phyloP scores from a whole-genome alignment of 2,797 vertebrate species.

The Notoglanidium macrostoma region DNA sequence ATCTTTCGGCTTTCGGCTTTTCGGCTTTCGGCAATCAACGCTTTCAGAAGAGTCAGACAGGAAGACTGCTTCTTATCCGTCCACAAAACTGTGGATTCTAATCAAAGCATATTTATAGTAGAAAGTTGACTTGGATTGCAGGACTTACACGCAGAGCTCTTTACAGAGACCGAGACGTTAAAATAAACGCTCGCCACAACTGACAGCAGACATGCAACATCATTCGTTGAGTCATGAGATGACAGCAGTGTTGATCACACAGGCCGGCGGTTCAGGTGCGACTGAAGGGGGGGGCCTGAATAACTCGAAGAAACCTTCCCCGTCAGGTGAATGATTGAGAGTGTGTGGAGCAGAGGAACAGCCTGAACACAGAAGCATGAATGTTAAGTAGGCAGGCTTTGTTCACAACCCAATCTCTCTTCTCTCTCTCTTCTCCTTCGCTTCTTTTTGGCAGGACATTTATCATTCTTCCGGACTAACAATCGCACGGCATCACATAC shows the following conservation, averaged over 20 bases:
- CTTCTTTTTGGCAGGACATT: slow-evolving; percentile 75
- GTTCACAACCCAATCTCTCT: slow-evolving; percentile 68
- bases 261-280: not conserved
- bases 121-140: not conserved
- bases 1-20: not conserved
- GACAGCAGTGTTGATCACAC: not conserved
- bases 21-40: no score
- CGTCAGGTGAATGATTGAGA: slow-evolving; percentile 7
- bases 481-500: slow-evolving; percentile 74
- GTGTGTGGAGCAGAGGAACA: slow-evolving; percentile 4
- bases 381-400: slow-evolving; percentile 74
- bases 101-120: not conserved
- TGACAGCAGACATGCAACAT: slow-evolving; percentile 36
- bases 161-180: not conserved
- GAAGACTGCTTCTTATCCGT: not conserved
- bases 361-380: slow-evolving; percentile 59
- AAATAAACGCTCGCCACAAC: slow-evolving; percentile 12
- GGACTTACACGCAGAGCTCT: not conserved
- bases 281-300: not conserved
- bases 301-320: not conserved
- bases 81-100: not conserved
- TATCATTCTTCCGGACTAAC: slow-evolving; percentile 77
- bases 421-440: slow-evolving; percentile 68
- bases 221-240: not conserved
- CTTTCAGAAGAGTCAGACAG: not conserved